Base-by-base conservation (phyloP, 1,140 invertebrate genomes). In the Frieseomelitta varia region DNA sequence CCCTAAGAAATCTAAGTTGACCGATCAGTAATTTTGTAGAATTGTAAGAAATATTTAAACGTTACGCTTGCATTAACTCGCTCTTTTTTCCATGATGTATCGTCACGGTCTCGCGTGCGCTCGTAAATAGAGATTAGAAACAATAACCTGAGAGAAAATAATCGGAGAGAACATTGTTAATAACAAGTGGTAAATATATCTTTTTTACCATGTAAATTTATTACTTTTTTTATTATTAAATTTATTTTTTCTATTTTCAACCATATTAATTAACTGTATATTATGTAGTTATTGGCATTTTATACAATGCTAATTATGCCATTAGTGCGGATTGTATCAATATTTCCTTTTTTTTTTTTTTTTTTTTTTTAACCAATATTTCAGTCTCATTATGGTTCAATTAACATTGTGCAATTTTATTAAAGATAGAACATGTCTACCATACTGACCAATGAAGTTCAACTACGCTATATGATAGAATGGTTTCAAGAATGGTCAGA, bases 401-500 rank as follows among this genome's bases (percentile, higher is more conserved):
- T 79, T 75, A 47, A 65, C 72, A 47, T 68, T 51, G 11, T 19
- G 11, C 58, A 69, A 79, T 61, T 88, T 87, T 83, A 76, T 87
- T 87, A 55, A 67, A 92, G 86, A 75, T 87, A 79, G 88, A 92
- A 90, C 53, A 94, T 94, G 94, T 93, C 93, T 85, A 89, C 95
- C 58, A 93, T 94, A 11, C 87, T 96, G 73, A 95, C 96, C 1
- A 95, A 95, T 74, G 96, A 97, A 91, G 96, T 96, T 14, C 97
- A 98, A 93, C 93, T 98, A 76, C 95, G 97, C 73, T 98, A 98
- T 92, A 94, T 98, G 78, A 93, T 97, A 56, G 96, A 97, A 92
- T 99, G 98, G 98, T 99, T 99, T 93, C 95, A 96, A 90, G 97
- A 98, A 92, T 98, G 98, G 96, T 98, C 97, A 91, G 97, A 98